Percentiles rank a stretch among this genome's conserved stretches.
These are phyloP conservation scores for Gandaritis pyraliata DNA, from an alignment of 2,888 invertebrate genomes.

Conservation along the genomic window DNA sequence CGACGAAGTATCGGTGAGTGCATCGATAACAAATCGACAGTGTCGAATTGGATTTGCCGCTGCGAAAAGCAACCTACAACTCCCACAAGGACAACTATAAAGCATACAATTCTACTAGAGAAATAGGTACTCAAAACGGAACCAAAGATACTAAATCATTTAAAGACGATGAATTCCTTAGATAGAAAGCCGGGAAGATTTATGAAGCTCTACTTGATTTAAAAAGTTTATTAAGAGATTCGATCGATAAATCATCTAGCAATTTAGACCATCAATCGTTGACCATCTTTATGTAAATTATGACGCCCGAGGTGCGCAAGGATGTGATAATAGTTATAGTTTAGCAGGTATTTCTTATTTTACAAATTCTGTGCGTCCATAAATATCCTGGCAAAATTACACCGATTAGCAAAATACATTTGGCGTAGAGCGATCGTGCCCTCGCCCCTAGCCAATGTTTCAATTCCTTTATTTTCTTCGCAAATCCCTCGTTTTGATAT, in stretches of 20 bases:
- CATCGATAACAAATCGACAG: slow-evolving; percentile 63
- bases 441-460: slow-evolving; percentile 47
- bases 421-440: slow-evolving; percentile 50
- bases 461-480: slow-evolving; percentile 52
- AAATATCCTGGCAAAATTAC: slow-evolving; percentile 4
- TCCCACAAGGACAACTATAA: neutral
- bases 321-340: slow-evolving; percentile 48
- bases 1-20: slow-evolving; percentile 55
- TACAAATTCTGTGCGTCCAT: slow-evolving; percentile 23
- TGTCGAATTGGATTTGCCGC: slow-evolving; percentile 20
- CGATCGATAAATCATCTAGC: slow-evolving; percentile 61
- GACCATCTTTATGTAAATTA: slow-evolving; percentile 44
- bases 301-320: slow-evolving; percentile 38
- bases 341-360: slow-evolving; percentile 28
- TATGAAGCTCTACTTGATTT: slow-evolving; percentile 47
- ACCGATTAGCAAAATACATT: slow-evolving; percentile 36
- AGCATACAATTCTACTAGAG: neutral
- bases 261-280: slow-evolving; percentile 51
- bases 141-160: slow-evolving; percentile 14
- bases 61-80: slow-evolving; percentile 7
- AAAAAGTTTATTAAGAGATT: slow-evolving; percentile 56
- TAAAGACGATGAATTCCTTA: slow-evolving; percentile 37
- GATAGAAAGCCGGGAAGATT: slow-evolving; percentile 53
- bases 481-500: slow-evolving; percentile 47
- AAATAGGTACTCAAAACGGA: neutral